Conservation (phyloP, 1,140 invertebrate species). For the Saccostrea glomerata region DNA sequence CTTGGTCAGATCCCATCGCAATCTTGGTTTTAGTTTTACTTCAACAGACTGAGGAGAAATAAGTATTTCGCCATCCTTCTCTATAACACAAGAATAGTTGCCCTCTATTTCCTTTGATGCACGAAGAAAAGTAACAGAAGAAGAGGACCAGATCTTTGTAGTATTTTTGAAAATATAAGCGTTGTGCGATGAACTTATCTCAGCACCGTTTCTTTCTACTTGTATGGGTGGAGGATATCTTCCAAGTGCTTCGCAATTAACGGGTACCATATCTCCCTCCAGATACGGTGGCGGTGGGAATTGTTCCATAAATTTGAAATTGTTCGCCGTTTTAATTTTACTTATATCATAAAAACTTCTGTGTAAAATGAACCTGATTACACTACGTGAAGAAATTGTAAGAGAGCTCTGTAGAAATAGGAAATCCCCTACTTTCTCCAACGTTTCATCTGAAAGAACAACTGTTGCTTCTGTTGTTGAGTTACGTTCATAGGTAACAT, state of each 20-base stretch:
- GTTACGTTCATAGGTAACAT: background rate
- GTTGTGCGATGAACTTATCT: background rate
- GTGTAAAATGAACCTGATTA: background rate
- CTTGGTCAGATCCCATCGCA: background rate
- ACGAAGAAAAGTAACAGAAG: background rate
- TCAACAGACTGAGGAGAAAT: background rate
- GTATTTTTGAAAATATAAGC: background rate
- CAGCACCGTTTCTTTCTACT: background rate
- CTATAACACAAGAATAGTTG: background rate
- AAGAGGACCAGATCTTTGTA: background rate
- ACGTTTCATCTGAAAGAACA: background rate
- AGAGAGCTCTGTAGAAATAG: background rate
- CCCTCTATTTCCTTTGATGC: background rate
- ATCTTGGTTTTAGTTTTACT: conserved; percentile 6
- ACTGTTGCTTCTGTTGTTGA: background rate
- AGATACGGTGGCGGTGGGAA: background rate
- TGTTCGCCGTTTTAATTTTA: background rate
- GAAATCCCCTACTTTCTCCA: background rate
- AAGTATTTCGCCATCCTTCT: background rate
- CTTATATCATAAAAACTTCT: background rate
- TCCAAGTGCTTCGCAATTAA: background rate
- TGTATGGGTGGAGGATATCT: background rate
- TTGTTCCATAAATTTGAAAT: background rate
- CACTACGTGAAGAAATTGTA: no score
- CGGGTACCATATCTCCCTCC: background rate